These are phyloP conservation scores for Oostethus manadensis DNA, from an alignment of 2,113 vertebrate species.

Conservation along the genomic window DNA sequence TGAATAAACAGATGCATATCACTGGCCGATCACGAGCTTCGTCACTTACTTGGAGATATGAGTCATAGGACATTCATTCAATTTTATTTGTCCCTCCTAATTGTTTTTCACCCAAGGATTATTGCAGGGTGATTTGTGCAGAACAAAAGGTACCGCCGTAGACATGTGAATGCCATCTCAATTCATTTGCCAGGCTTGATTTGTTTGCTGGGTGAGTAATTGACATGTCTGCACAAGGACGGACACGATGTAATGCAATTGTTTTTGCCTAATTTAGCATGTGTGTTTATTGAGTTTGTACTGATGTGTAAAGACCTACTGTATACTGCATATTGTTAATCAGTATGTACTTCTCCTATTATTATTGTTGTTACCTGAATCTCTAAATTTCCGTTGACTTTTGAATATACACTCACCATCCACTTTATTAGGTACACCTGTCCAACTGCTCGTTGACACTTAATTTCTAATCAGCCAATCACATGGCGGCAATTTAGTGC, in stretches of 20 bases:
- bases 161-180: slow-evolving; percentile 39
- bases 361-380: not conserved
- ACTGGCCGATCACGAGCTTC: slow-evolving; percentile 41
- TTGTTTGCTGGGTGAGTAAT: slow-evolving; percentile 62
- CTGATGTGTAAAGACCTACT: not conserved
- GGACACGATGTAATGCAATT: slow-evolving; percentile 22
- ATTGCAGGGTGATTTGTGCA: slow-evolving; percentile 56
- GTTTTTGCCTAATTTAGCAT: slow-evolving; percentile 1
- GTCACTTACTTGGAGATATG: slow-evolving; percentile 39
- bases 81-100: slow-evolving; percentile 57
- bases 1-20: slow-evolving; percentile 45
- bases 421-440: no score
- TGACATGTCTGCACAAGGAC: slow-evolving; percentile 44
- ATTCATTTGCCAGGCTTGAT: slow-evolving; percentile 63
- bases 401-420: no score
- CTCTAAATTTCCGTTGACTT: not conserved
- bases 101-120: slow-evolving; percentile 62
- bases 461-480: no score
- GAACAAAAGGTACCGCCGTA: slow-evolving; percentile 24
- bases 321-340: no score
- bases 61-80: slow-evolving; percentile 48
- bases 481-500: no score
- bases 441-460: no score
- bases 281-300: slow-evolving; percentile 2
- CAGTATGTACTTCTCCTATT: not conserved